phyloP scores from a whole-genome alignment of 2,113 vertebrate genomes.

The Spheniscus mendiculus region DNA sequence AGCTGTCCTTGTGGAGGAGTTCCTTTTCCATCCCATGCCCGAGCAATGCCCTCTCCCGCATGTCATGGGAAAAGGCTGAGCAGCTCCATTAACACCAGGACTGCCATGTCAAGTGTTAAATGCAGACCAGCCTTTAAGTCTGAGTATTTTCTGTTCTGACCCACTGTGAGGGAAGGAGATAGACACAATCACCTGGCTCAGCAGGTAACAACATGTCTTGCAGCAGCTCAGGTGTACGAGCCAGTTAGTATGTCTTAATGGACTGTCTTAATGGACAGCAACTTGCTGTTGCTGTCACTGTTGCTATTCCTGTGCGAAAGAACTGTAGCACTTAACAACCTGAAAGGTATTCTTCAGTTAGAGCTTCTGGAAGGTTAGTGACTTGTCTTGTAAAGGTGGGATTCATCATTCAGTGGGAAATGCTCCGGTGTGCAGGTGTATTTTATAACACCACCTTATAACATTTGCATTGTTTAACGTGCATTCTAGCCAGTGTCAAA shows the following conservation, averaged over 20 bases:
- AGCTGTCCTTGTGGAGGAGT: background rate
- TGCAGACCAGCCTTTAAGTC: background rate
- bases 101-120: background rate
- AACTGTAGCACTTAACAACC: background rate
- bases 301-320: background rate
- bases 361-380: background rate
- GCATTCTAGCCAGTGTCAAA: background rate
- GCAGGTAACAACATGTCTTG: background rate
- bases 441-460: background rate
- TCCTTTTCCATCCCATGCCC: background rate
- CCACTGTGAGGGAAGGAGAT: background rate
- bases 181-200: background rate
- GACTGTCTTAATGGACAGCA: too few relatives aligned
- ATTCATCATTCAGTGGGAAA: background rate
- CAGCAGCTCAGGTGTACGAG: background rate
- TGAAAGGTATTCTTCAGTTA: background rate
- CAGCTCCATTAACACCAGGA: background rate
- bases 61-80: background rate
- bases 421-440: background rate
- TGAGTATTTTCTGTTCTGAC: background rate
- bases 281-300: too few relatives aligned
- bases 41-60: background rate
- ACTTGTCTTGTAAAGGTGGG: background rate
- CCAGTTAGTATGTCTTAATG: background rate
- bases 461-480: background rate